Conservation (phyloP, 2,797 vertebrate genomes). For the Coreius guichenoti region DNA sequence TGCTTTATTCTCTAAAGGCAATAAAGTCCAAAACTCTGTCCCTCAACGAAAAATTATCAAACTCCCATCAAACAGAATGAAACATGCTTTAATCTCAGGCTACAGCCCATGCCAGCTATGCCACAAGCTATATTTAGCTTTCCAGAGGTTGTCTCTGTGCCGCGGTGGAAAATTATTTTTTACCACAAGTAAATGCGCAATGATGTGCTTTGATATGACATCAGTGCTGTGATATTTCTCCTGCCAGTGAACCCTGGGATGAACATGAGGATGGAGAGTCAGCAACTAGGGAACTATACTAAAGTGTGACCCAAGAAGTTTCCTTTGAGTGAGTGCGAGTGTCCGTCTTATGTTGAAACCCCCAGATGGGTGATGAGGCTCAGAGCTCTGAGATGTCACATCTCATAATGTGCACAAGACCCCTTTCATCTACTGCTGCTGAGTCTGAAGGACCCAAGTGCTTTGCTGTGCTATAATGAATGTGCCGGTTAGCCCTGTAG, state of each 20-base stretch:
- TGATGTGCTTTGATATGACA: constrained; percentile 52
- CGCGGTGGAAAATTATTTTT: constrained; percentile 36
- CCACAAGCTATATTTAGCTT: constrained; percentile 48
- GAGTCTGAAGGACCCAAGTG: constrained; percentile 25
- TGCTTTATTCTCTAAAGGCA: constrained; percentile 11
- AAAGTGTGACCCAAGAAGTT: constrained; percentile 47
- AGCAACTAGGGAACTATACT: constrained; percentile 32
- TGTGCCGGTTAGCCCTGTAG: constrained; percentile 15
- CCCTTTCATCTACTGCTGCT: constrained; percentile 42
- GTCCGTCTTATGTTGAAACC: constrained; percentile 31
- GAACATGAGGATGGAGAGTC: constrained; percentile 32
- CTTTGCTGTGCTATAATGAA: constrained; percentile 8
- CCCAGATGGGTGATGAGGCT: constrained; percentile 40
- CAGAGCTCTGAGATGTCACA: constrained; percentile 48
- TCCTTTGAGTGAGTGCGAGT: constrained; percentile 46
- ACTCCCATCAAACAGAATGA: constrained; percentile 46
- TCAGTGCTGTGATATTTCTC: constrained; percentile 39
- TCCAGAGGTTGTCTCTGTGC: constrained; percentile 37
- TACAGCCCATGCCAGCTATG: constrained; percentile 29
- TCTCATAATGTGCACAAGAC: constrained; percentile 18
- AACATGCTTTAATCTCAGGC: constrained; percentile 42
- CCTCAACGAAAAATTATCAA: constrained; percentile 20
- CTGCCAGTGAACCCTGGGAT: not conserved
- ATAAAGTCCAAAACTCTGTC: not conserved
- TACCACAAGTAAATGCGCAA: constrained; percentile 21